These are phyloP conservation scores for Lucinisca nassula DNA, from an alignment of 2,888 invertebrate species.

Conservation along the genomic window DNA sequence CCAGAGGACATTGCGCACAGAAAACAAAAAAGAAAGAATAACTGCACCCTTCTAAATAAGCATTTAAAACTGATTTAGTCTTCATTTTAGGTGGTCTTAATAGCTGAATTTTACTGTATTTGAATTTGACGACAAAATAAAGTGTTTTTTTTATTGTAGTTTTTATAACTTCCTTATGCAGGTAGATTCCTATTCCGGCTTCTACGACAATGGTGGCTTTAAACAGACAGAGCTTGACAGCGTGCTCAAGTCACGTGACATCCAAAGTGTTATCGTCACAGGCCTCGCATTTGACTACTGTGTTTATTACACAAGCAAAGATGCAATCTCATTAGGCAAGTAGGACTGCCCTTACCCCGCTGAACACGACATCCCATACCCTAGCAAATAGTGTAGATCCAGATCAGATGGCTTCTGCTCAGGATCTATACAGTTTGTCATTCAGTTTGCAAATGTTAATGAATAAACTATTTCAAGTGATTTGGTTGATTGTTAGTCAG, in stretches of 20 bases:
- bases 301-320: slow-evolving; percentile 81
- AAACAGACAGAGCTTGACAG: slow-evolving; percentile 75
- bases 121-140: neutral
- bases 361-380: neutral
- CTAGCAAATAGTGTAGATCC: too few relatives aligned
- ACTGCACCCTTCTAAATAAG: too few relatives aligned
- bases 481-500: too few relatives aligned
- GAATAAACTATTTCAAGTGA: too few relatives aligned
- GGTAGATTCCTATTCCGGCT: slow-evolving; percentile 83
- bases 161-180: slow-evolving; percentile 30
- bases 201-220: slow-evolving; percentile 82
- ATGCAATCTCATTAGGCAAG: slow-evolving; percentile 76
- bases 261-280: slow-evolving; percentile 76
- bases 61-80: too few relatives aligned
- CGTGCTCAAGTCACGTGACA: slow-evolving; percentile 61
- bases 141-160: neutral
- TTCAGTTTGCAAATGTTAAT: too few relatives aligned
- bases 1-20: too few relatives aligned
- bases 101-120: too few relatives aligned
- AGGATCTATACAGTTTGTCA: too few relatives aligned
- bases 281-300: slow-evolving; percentile 84
- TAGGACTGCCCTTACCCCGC: neutral
- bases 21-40: too few relatives aligned
- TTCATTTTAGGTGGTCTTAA: too few relatives aligned
- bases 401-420: too few relatives aligned